phyloP scores from a whole-genome alignment of 1,140 invertebrate genomes.

The Zaprionus nigranus region DNA sequence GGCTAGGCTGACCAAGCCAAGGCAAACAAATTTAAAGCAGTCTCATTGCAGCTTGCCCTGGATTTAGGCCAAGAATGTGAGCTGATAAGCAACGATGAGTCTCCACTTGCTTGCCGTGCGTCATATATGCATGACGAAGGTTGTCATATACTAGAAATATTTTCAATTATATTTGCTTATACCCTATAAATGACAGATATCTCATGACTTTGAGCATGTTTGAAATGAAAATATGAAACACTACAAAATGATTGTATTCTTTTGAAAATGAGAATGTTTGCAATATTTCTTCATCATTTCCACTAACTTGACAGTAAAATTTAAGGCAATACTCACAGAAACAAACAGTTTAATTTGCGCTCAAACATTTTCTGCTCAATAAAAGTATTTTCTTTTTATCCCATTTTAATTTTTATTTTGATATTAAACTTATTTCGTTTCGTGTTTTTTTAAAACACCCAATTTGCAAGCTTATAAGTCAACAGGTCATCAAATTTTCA shows the following conservation, averaged over 20 bases:
- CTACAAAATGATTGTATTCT: not conserved
- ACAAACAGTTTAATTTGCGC: too few species aligned
- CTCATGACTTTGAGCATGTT: not conserved
- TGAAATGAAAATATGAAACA: not conserved
- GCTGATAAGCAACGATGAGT: slow-evolving; percentile 4
- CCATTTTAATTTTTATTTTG: too few species aligned
- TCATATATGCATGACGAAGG: not conserved
- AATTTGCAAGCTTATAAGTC: not conserved
- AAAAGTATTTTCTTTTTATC: too few species aligned
- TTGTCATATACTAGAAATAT: not conserved
- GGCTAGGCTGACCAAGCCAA: slow-evolving; percentile 40
- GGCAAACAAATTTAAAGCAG: slow-evolving; percentile 54
- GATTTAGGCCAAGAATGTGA: slow-evolving; percentile 19
- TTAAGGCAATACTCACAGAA: too few species aligned
- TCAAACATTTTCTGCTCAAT: too few species aligned
- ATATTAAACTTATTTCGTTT: not conserved
- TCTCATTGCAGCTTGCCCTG: slow-evolving; percentile 35
- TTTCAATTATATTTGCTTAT: not conserved
- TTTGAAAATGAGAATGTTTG: not conserved
- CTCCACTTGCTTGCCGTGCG: not conserved
- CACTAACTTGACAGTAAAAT: too few species aligned
- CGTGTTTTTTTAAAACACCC: not conserved
- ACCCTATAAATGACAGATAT: not conserved
- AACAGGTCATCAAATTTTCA: not conserved
- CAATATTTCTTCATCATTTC: not conserved